Evolutionary conservation across 2,797 vertebrate species (phyloP), one percentile per base, ranked within the genome.

Genomic region (Buphagus erythrorhynchus): DNA sequence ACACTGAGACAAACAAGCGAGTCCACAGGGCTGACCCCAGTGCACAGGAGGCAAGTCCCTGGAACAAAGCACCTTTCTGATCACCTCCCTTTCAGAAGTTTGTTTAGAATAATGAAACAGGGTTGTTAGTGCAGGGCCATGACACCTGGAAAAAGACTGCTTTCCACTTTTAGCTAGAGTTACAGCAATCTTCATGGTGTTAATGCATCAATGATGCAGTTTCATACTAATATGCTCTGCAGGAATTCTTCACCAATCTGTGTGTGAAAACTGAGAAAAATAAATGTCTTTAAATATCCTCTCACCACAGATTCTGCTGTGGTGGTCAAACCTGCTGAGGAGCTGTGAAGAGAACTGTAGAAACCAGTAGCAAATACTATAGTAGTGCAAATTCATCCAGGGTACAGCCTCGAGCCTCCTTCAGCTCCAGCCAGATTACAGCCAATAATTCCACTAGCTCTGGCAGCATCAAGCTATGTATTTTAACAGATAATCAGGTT

Each of bases 241-340:
- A 72, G 61, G 49, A 94, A 81, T 92, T 95, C 89, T 88, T 62
- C 48, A 66, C 62, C 79, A 93, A 95, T 92, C 85, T 76, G 38
- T 33, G 13, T 29, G 21, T 21, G 54, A 58, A 85, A 94, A 87
- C 25, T 24, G 20, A 86, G 74, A 59, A 79, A 83, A 97, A 95
- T 29, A 88, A 92, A 75, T 48, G 25, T 74, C 76, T 93, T 90
- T 66, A 92, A 92, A 71, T 87, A 73, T 20, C 77, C 38, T 13
- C 55, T 79, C 22, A 67, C 52, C 38, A 31, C 61, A 90, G 88
- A 90, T 93, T 92, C 96, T 89, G 93, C 79, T 96, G 86, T 87
- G 58, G 72, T 92, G 88, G 73, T 78, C 79, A 86, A 59, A 74
- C 26, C 18, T 45, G 52, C 45, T 29, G 4, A 17, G 42, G 31